phyloP scores from a whole-genome alignment of 35 echinoderm and acorn worm species.

The Holothuria glaberrima region DNA sequence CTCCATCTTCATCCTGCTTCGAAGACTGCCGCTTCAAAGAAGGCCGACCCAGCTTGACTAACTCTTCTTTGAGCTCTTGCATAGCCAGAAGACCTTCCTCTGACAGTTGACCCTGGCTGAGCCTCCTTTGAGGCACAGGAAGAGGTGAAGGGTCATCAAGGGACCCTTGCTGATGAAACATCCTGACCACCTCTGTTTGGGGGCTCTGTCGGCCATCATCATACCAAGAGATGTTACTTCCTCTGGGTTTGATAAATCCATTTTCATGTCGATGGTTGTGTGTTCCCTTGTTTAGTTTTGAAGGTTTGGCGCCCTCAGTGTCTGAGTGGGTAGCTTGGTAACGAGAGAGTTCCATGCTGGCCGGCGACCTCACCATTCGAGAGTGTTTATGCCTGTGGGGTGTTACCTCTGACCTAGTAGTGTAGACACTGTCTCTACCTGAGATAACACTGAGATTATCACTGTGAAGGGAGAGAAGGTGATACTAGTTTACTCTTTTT shows the following conservation, averaged over 20 bases:
- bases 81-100: conserved; percentile 37
- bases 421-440: not conserved
- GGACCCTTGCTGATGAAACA: too few relatives aligned
- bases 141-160: too few relatives aligned
- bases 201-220: too few relatives aligned
- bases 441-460: not conserved
- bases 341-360: conserved; percentile 9
- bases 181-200: too few relatives aligned
- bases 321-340: not conserved
- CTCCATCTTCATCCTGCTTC: not conserved
- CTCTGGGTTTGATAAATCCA: not conserved
- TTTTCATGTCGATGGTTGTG: not conserved
- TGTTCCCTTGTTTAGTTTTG: too few relatives aligned
- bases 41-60: conserved; percentile 40
- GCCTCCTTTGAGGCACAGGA: not conserved
- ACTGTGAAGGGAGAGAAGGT: too few relatives aligned
- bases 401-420: not conserved
- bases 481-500: too few relatives aligned
- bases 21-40: not conserved
- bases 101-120: conserved; percentile 18
- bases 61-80: conserved; percentile 41
- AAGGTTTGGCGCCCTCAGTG: too few relatives aligned
- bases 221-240: too few relatives aligned
- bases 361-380: not conserved
- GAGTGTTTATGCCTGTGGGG: not conserved